Conservation (phyloP, 2,888 invertebrate species). For the Uloborus plumipes region DNA sequence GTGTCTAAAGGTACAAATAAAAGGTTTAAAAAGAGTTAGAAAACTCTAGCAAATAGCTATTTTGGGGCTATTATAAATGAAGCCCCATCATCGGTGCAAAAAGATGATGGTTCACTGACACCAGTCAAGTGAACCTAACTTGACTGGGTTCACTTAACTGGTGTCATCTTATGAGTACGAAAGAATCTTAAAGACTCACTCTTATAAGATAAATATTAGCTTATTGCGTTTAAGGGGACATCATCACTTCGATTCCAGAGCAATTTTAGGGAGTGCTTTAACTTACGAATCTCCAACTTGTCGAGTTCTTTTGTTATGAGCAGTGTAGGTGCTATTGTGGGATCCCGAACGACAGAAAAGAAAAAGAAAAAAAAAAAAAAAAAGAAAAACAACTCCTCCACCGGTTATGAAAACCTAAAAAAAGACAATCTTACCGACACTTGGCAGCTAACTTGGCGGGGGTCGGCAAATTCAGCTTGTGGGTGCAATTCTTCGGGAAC, state of each 20-base stretch:
- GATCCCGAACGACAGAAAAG: constrained; percentile 16
- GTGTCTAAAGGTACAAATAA: too few species aligned
- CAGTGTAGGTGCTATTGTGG: constrained; percentile 21
- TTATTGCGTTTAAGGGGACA: neutral
- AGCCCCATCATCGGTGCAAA: too few species aligned
- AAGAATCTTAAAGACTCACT: too few species aligned
- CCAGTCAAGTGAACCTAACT: too few species aligned
- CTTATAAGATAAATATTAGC: too few species aligned
- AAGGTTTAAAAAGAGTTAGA: too few species aligned
- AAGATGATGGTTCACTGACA: too few species aligned
- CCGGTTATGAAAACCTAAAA: constrained; percentile 39
- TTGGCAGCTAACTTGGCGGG: constrained; percentile 27
- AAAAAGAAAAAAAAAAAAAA: too few species aligned
- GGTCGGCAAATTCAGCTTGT: constrained; percentile 35
- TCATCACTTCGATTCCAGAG: neutral
- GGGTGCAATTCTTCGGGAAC: constrained; percentile 39
- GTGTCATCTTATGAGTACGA: too few species aligned
- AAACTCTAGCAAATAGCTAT: too few species aligned
- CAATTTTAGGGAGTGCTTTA: neutral
- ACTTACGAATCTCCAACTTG: neutral
- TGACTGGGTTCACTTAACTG: too few species aligned
- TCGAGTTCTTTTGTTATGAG: neutral
- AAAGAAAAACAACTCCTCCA: constrained; percentile 12
- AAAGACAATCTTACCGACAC: constrained; percentile 22
- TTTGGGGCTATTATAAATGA: too few species aligned